Percentiles rank a stretch among this genome's conserved stretches.
Evolutionary conservation across 2,888 invertebrate genomes (phyloP).

Genomic region (Eupithecia subfuscata): DNA sequence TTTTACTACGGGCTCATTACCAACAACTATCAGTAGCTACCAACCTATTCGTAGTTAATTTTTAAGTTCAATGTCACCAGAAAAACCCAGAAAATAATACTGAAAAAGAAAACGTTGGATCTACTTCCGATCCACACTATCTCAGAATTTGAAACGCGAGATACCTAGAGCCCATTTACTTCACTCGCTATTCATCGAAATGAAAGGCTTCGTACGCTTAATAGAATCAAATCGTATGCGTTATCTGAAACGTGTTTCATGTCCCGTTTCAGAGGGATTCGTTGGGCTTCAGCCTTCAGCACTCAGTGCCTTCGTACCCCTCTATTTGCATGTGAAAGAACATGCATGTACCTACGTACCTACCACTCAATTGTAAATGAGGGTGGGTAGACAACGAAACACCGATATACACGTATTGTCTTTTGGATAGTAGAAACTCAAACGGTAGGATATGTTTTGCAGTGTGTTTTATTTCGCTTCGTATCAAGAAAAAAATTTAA

Average conservation of each 20-base stretch:
- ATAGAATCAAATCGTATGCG: conserved; percentile 72
- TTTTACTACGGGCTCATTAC: not conserved
- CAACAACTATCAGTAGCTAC: not conserved
- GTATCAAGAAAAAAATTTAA: too few species aligned
- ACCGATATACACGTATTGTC: conserved; percentile 36
- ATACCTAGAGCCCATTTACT: conserved; percentile 24
- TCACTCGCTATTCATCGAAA: conserved; percentile 39
- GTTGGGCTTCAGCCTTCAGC: conserved; percentile 28
- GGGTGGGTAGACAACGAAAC: conserved; percentile 52
- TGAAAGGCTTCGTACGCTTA: conserved; percentile 49
- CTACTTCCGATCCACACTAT: not conserved
- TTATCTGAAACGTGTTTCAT: conserved; percentile 73
- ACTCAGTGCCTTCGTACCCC: conserved; percentile 47
- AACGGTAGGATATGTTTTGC: conserved; percentile 19
- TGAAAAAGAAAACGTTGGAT: not conserved
- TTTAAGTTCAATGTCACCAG: not conserved
- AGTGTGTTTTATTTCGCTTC: not conserved
- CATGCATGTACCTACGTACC: conserved; percentile 45
- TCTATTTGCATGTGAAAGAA: conserved; percentile 74
- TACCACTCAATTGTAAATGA: conserved; percentile 54
- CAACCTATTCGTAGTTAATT: not conserved
- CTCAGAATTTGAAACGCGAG: conserved; percentile 1
- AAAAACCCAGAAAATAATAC: not conserved
- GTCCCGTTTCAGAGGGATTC: conserved; percentile 54
- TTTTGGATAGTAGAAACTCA: conserved; percentile 15